Evolutionary conservation across 2,888 invertebrate species (phyloP).

Genomic region (Choristoneura rosaceana): DNA sequence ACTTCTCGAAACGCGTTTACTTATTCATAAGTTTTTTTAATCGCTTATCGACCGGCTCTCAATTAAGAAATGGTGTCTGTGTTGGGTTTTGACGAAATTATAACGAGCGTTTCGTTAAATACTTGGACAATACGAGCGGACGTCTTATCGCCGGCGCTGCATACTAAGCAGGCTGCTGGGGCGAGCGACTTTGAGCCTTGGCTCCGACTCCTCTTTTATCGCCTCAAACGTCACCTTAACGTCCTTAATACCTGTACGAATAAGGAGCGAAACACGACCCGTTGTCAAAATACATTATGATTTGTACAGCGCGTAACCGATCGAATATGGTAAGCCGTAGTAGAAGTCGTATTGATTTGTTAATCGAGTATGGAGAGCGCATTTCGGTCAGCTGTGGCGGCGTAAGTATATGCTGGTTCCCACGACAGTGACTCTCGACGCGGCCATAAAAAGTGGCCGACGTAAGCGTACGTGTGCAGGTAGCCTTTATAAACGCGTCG

Average conservation of each 20-base stretch:
- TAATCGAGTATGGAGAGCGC: slow-evolving; percentile 83
- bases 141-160: slow-evolving; percentile 66
- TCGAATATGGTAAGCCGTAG: slow-evolving; percentile 72
- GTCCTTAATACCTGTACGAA: slow-evolving; percentile 49
- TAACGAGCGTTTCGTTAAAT: slow-evolving; percentile 64
- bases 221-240: slow-evolving; percentile 47
- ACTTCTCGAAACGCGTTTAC: slow-evolving; percentile 52
- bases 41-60: slow-evolving; percentile 49
- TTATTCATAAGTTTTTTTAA: slow-evolving; percentile 46
- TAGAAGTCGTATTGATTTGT: slow-evolving; percentile 80
- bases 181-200: slow-evolving; percentile 62
- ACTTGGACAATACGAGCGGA: slow-evolving; percentile 68
- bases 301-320: slow-evolving; percentile 60
- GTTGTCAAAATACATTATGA: slow-evolving; percentile 67
- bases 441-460: slow-evolving; percentile 82
- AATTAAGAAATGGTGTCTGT: slow-evolving; percentile 67
- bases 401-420: slow-evolving; percentile 83
- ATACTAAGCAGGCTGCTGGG: slow-evolving; percentile 66
- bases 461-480: slow-evolving; percentile 80
- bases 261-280: slow-evolving; percentile 60
- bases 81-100: slow-evolving; percentile 75
- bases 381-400: slow-evolving; percentile 84
- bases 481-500: slow-evolving; percentile 77
- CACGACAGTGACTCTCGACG: slow-evolving; percentile 81
- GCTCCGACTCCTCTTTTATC: slow-evolving; percentile 43